Evolutionary conservation across 2,888 invertebrate genomes (phyloP).

Genomic region (Steinernema scapterisci): DNA sequence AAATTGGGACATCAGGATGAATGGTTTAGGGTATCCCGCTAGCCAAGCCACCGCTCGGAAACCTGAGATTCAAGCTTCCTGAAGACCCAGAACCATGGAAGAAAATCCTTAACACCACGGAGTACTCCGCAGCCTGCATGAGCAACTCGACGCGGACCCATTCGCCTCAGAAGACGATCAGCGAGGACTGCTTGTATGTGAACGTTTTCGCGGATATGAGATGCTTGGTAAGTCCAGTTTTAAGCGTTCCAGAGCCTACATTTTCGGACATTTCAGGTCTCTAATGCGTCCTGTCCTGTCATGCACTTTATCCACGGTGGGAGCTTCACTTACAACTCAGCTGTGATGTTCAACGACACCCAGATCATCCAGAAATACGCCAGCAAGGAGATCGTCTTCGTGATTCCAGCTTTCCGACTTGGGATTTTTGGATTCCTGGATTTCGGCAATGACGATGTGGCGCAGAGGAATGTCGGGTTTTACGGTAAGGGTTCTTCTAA

Average conservation of each 20-base stretch:
- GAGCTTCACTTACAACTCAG: slow-evolving; percentile 47
- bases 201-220: slow-evolving; percentile 52
- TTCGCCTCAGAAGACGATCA: slow-evolving; percentile 52
- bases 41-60: slow-evolving; percentile 53
- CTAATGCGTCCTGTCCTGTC: no score
- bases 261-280: background rate
- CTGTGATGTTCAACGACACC: slow-evolving; percentile 60
- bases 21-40: slow-evolving; percentile 53
- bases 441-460: slow-evolving; percentile 43
- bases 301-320: slow-evolving; percentile 60
- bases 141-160: slow-evolving; percentile 51
- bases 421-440: slow-evolving; percentile 53
- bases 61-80: slow-evolving; percentile 50
- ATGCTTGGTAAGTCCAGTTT: slow-evolving; percentile 43
- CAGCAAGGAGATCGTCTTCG: slow-evolving; percentile 45
- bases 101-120: slow-evolving; percentile 46
- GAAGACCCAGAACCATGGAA: slow-evolving; percentile 46
- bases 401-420: slow-evolving; percentile 51
- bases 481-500: slow-evolving; percentile 23
- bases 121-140: slow-evolving; percentile 56
- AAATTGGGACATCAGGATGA: background rate
- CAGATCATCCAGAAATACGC: slow-evolving; percentile 49
- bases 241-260: background rate
- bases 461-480: slow-evolving; percentile 47
- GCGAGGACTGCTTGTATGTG: slow-evolving; percentile 56